A percentile compares a stretch with the other conserved stretches of the same genome.
These are phyloP conservation scores for Champsocephalus gunnari DNA, from an alignment of 2,797 vertebrate genomes.

Conservation along the genomic window DNA sequence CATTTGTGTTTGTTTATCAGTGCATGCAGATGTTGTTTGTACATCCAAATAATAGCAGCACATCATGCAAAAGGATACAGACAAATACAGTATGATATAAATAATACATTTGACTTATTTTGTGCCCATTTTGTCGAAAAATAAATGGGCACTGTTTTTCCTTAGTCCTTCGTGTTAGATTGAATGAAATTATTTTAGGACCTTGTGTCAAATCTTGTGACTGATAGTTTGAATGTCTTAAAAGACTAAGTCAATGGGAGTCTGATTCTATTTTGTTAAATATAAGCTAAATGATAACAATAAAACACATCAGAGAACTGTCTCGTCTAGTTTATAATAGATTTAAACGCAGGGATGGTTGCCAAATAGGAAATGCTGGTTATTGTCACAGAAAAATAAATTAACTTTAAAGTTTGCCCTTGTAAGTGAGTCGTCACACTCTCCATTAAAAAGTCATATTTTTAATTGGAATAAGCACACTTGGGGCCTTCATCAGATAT, in stretches of 20 bases:
- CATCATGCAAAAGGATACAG: not conserved
- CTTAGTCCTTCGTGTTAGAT: too few species aligned
- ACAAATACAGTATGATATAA: not conserved
- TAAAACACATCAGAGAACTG: too few species aligned
- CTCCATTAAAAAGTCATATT: constrained; percentile 48
- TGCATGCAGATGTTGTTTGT: not conserved
- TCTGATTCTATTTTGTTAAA: too few species aligned
- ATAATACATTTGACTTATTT: not conserved
- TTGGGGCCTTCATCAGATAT: constrained; percentile 50
- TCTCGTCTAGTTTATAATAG: not conserved
- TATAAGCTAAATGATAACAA: too few species aligned
- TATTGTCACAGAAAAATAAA: constrained; percentile 4
- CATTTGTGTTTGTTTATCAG: not conserved
- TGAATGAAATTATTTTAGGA: too few species aligned
- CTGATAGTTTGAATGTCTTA: too few species aligned
- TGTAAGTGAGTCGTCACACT: constrained; percentile 26
- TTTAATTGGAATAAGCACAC: constrained; percentile 38
- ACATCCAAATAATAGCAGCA: constrained; percentile 1
- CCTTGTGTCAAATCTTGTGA: too few species aligned
- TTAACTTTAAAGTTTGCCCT: constrained; percentile 6
- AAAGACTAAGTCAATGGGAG: too few species aligned
- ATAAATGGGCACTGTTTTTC: not conserved
- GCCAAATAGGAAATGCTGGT: not conserved
- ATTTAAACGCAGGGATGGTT: not conserved
- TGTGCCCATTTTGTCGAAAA: not conserved